Evolutionary conservation across 1,140 invertebrate species (phyloP).

Genomic region (Grapholita molesta): DNA sequence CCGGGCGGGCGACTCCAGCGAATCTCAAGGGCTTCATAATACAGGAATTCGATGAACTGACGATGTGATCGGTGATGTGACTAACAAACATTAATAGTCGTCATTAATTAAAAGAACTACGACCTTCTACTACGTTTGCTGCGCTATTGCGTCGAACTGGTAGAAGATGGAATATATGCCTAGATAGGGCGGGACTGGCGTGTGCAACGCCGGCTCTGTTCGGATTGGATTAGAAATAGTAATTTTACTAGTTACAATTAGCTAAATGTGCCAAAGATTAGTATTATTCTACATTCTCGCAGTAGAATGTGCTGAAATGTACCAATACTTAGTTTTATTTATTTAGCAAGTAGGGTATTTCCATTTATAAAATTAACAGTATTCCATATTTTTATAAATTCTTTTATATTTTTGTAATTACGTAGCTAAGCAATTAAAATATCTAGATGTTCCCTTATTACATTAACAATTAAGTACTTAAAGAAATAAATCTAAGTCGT

Average conservation of each 20-base stretch:
- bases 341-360: neutral
- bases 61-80: too few species aligned
- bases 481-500: constrained; percentile 45
- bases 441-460: neutral
- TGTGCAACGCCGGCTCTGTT: neutral
- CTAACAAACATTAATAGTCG: neutral
- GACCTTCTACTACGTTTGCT: neutral
- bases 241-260: neutral
- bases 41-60: too few species aligned
- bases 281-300: neutral
- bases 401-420: neutral
- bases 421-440: neutral
- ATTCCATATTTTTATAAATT: neutral
- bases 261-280: neutral
- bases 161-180: neutral
- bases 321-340: neutral
- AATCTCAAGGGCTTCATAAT: too few species aligned
- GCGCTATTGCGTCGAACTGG: neutral
- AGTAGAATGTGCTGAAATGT: neutral
- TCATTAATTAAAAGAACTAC: neutral
- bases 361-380: neutral
- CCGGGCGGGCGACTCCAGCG: too few species aligned
- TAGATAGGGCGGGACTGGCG: neutral
- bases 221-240: neutral
- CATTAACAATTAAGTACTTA: constrained; percentile 35